Conservation (phyloP, 2,797 vertebrate species). For the Enteromius radiatus region DNA sequence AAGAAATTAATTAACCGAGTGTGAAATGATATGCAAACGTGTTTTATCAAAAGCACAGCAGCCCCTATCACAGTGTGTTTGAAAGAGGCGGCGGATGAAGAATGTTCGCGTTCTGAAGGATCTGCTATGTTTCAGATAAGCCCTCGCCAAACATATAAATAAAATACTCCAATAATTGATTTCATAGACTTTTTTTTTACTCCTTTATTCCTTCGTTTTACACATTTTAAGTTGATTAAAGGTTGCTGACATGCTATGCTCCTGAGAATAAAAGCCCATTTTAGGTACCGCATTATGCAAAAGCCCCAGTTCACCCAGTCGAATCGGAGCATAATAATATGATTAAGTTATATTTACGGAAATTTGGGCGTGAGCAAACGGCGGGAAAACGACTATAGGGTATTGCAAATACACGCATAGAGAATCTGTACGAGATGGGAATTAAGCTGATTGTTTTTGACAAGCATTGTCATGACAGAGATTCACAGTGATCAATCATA, state of each 20-base stretch:
- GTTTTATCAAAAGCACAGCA: conserved; percentile 59
- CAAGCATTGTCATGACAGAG: conserved; percentile 26
- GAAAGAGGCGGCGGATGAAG: conserved; percentile 51
- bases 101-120: conserved; percentile 56
- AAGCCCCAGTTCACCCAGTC: conserved; percentile 37
- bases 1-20: conserved; percentile 63
- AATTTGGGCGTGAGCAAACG: not conserved
- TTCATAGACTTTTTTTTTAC: conserved; percentile 51
- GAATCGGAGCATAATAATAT: conserved; percentile 12
- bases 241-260: conserved; percentile 42
- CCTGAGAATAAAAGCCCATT: conserved; percentile 33
- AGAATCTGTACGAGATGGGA: not conserved
- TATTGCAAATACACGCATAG: not conserved
- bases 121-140: conserved; percentile 69
- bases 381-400: not conserved
- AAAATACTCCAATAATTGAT: conserved; percentile 68
- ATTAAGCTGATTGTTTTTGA: conserved; percentile 4
- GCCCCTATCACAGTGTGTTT: conserved; percentile 61
- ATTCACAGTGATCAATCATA: conserved; percentile 4
- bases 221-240: conserved; percentile 65
- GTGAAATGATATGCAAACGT: conserved; percentile 68
- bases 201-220: conserved; percentile 52
- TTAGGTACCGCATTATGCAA: conserved; percentile 57
- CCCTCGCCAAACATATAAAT: conserved; percentile 58
- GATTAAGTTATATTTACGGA: conserved; percentile 51